Conservation (phyloP, 2,113 vertebrate genomes). For the Propithecus coquereli region DNA sequence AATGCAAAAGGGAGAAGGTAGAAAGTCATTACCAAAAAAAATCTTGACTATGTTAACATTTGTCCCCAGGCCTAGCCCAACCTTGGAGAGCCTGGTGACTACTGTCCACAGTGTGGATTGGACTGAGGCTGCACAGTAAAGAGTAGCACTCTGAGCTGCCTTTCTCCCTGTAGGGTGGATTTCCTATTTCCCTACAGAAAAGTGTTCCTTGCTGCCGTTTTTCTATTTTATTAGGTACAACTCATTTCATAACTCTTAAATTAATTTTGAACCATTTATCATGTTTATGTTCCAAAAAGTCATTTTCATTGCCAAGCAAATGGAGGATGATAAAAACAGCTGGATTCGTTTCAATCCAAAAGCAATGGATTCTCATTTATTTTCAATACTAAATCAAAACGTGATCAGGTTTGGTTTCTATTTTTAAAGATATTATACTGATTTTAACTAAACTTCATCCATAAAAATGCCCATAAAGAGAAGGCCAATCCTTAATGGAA, state of each 20-base stretch:
- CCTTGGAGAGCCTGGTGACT: not conserved
- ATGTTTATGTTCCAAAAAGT: constrained; percentile 31
- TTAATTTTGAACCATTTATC: constrained; percentile 35
- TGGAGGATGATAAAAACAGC: not conserved
- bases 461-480: not conserved
- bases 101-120: not conserved
- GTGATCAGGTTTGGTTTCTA: not conserved
- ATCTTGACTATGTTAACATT: not conserved
- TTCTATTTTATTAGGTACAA: not conserved
- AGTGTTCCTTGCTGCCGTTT: not conserved
- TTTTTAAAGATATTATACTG: constrained; percentile 8
- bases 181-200: not conserved
- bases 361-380: not conserved
- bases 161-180: not conserved
- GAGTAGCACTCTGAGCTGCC: not conserved
- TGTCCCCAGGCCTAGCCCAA: not conserved
- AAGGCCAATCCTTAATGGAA: not conserved
- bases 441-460: not conserved
- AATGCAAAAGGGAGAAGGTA: not conserved
- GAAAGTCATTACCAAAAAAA: not conserved
- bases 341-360: not conserved
- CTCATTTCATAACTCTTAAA: constrained; percentile 30
- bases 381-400: constrained; percentile 17
- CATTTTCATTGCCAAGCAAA: constrained; percentile 16
- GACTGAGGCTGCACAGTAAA: not conserved